These are phyloP conservation scores for Eupsilia transversa DNA, from an alignment of 2,888 invertebrate genomes.

Conservation along the genomic window DNA sequence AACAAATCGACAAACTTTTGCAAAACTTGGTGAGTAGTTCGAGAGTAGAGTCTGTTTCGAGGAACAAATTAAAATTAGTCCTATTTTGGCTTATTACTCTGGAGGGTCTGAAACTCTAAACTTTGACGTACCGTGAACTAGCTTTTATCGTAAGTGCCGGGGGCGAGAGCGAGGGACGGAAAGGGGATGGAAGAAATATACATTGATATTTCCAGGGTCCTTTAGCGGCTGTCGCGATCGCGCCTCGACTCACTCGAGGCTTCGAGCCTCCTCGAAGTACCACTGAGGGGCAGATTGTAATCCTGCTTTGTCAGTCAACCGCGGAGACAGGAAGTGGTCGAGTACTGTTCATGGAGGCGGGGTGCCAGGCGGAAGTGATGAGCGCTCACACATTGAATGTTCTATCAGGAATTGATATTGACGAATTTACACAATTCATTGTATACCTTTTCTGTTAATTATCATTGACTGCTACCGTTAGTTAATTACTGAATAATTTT, in stretches of 20 bases:
- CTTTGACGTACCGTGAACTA: conserved; percentile 70
- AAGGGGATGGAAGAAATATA: conserved; percentile 72
- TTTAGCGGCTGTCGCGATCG: conserved; percentile 77
- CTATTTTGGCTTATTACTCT: conserved; percentile 65
- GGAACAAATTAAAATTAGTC: conserved; percentile 59
- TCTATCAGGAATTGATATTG: conserved; percentile 21
- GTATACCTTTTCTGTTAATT: conserved; percentile 20
- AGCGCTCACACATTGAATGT: conserved; percentile 28
- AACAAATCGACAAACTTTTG: conserved; percentile 10
- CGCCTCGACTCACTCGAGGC: conserved; percentile 76
- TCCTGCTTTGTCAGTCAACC: conserved; percentile 81
- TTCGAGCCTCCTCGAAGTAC: conserved; percentile 78
- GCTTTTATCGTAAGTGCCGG: conserved; percentile 72
- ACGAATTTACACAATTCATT: conserved; percentile 8
- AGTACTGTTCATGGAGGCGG: conserved; percentile 65
- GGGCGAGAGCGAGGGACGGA: conserved; percentile 62
- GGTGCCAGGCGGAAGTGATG: conserved; percentile 49
- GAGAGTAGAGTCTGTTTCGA: conserved; percentile 26
- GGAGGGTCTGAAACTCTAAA: conserved; percentile 66
- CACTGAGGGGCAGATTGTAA: conserved; percentile 79
- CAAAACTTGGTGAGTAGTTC: conserved; percentile 27
- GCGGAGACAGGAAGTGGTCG: conserved; percentile 75
- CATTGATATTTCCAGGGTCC: conserved; percentile 81
- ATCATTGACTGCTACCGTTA: neutral
- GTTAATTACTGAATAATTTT: neutral